phyloP scores from a whole-genome alignment of 2,888 invertebrate species.

The Toxonevra muliebris region DNA sequence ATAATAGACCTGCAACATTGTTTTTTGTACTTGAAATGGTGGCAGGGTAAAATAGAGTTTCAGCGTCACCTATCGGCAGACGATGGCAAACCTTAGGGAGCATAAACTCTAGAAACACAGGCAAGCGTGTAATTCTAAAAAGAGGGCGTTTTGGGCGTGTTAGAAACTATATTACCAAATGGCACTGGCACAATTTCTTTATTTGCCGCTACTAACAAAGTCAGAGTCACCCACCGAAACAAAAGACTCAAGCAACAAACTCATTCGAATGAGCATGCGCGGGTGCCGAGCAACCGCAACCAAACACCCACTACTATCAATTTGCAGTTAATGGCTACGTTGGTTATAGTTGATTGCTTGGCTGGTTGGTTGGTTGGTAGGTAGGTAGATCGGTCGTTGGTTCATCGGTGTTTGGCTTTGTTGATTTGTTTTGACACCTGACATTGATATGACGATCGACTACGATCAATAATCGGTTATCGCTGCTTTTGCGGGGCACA shows the following conservation, averaged over 20 bases:
- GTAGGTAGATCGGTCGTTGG: constrained; percentile 29
- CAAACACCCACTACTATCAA: constrained; percentile 12
- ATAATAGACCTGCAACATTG: not conserved
- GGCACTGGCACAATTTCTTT: not conserved
- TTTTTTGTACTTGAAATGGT: constrained; percentile 1
- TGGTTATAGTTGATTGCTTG: constrained; percentile 17
- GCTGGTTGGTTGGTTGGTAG: constrained; percentile 19
- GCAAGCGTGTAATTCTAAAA: too few species aligned
- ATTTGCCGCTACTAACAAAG: not conserved
- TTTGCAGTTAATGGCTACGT: not conserved
- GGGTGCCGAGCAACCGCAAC: not conserved
- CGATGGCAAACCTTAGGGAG: not conserved
- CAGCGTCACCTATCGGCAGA: too few species aligned
- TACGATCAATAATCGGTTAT: not conserved
- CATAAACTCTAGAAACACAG: too few species aligned
- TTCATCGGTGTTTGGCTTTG: constrained; percentile 32
- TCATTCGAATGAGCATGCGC: constrained; percentile 46
- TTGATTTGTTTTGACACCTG: constrained; percentile 32
- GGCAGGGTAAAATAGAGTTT: too few species aligned
- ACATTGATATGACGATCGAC: constrained; percentile 7
- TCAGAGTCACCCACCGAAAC: constrained; percentile 41
- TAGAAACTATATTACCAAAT: too few species aligned
- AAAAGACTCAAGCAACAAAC: constrained; percentile 57
- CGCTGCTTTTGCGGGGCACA: not conserved
- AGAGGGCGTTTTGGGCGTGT: not conserved